These are phyloP conservation scores for Platysternon megacephalum DNA, from an alignment of 2,113 vertebrate genomes.

Conservation along the genomic window DNA sequence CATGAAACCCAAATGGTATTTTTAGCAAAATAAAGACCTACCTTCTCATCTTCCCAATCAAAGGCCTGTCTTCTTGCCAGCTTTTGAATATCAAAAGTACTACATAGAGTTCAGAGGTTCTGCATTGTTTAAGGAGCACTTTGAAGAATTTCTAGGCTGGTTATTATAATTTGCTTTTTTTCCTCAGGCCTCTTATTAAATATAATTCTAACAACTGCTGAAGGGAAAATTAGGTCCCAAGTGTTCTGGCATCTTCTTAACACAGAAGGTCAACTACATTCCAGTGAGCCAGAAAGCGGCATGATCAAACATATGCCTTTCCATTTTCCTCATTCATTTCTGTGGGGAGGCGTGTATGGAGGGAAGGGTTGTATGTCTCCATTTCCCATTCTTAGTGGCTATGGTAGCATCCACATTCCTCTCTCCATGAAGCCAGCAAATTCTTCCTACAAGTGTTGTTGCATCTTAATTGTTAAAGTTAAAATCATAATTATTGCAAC, in stretches of 20 bases:
- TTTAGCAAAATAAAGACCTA: not conserved
- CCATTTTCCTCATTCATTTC: not conserved
- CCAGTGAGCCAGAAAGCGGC: constrained; percentile 45
- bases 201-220: constrained; percentile 45
- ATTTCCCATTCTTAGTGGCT: not conserved
- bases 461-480: not conserved
- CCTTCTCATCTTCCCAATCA: not conserved
- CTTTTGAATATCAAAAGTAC: constrained; percentile 8
- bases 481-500: not conserved
- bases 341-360: not conserved
- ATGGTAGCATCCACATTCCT: not conserved
- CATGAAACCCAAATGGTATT: not conserved
- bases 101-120: not conserved
- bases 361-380: not conserved
- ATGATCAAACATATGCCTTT: constrained; percentile 59
- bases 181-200: constrained; percentile 34
- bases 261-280: constrained; percentile 59
- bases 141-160: constrained; percentile 5
- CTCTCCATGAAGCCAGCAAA: not conserved
- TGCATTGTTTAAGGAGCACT: constrained; percentile 1
- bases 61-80: not conserved
- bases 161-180: constrained; percentile 35
- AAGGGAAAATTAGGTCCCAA: constrained; percentile 66
- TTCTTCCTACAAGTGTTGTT: not conserved
- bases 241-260: constrained; percentile 55